Conservation (phyloP, 2,113 vertebrate species). For the Eublepharis macularius region DNA sequence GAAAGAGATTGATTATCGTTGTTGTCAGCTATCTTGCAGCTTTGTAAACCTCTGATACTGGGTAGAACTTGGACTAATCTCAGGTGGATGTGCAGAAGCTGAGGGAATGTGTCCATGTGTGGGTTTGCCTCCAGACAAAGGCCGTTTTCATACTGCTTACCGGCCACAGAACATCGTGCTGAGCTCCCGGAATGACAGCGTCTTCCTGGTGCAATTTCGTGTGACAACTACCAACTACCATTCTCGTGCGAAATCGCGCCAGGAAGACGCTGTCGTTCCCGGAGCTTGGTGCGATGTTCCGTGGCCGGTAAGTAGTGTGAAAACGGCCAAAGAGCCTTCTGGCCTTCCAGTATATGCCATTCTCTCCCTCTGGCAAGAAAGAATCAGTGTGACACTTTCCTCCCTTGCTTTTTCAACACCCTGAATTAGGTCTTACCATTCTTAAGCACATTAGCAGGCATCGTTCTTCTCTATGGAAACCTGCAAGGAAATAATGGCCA, state of each 20-base stretch:
- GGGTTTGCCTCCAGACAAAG: background rate
- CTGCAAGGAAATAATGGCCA: background rate
- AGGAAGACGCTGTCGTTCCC: too few species aligned
- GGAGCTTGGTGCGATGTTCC: too few species aligned
- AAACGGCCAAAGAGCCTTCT: too few species aligned
- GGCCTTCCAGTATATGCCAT: background rate
- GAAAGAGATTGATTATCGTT: background rate
- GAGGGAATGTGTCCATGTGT: fast-evolving
- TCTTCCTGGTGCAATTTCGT: too few species aligned
- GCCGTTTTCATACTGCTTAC: too few species aligned
- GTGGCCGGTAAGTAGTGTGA: too few species aligned
- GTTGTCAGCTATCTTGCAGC: background rate
- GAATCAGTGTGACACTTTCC: background rate
- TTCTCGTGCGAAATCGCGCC: too few species aligned
- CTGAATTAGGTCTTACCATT: background rate
- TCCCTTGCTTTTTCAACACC: constrained; percentile 19
- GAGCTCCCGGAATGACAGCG: too few species aligned
- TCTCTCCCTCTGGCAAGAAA: background rate
- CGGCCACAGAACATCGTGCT: too few species aligned
- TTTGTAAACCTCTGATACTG: background rate
- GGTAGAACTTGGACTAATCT: background rate
- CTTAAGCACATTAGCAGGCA: background rate
- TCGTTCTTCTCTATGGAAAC: background rate
- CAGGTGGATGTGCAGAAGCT: background rate
- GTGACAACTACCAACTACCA: too few species aligned